A percentile compares a stretch with the other conserved stretches of the same genome.
Evolutionary conservation across 2,888 invertebrate genomes (phyloP).

Genomic region (Cephalotes varians): DNA sequence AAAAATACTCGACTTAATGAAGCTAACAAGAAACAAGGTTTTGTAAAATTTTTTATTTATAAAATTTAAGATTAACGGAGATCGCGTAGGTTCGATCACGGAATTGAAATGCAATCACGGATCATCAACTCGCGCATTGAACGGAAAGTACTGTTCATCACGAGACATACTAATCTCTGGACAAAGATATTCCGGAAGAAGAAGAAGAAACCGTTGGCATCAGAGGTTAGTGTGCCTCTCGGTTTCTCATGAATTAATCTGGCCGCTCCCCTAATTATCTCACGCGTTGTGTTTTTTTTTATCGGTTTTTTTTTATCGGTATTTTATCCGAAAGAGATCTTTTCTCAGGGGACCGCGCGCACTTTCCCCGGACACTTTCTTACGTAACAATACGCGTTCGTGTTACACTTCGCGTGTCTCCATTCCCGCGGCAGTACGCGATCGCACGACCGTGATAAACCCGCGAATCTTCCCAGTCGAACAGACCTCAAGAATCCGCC

Average conservation of each 20-base stretch:
- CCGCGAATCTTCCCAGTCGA: slow-evolving; percentile 29
- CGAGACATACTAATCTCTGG: slow-evolving; percentile 40
- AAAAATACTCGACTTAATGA: not conserved
- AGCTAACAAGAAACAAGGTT: not conserved
- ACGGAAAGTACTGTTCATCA: slow-evolving; percentile 19
- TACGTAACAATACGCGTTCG: slow-evolving; percentile 34
- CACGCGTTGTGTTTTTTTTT: slow-evolving; percentile 16
- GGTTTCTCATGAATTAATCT: slow-evolving; percentile 37
- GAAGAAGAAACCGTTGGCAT: slow-evolving; percentile 79
- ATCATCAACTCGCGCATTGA: slow-evolving; percentile 48
- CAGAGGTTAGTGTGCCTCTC: slow-evolving; percentile 76
- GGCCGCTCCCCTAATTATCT: slow-evolving; percentile 19
- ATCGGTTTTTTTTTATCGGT: slow-evolving; percentile 27
- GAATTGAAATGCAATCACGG: not conserved
- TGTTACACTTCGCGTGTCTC: slow-evolving; percentile 43
- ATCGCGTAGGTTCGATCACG: not conserved
- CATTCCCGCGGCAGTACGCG: slow-evolving; percentile 35
- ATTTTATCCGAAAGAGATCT: slow-evolving; percentile 3
- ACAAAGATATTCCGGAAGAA: slow-evolving; percentile 57
- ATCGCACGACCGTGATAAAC: slow-evolving; percentile 54
- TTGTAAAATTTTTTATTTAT: not conserved
- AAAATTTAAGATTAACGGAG: not conserved
- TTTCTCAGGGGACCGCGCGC: slow-evolving; percentile 12
- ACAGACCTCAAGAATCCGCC: slow-evolving; percentile 20
- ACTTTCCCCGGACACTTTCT: slow-evolving; percentile 41